Base-by-base conservation (phyloP, 2,113 vertebrate species). In the Trichomycterus rosablanca region DNA sequence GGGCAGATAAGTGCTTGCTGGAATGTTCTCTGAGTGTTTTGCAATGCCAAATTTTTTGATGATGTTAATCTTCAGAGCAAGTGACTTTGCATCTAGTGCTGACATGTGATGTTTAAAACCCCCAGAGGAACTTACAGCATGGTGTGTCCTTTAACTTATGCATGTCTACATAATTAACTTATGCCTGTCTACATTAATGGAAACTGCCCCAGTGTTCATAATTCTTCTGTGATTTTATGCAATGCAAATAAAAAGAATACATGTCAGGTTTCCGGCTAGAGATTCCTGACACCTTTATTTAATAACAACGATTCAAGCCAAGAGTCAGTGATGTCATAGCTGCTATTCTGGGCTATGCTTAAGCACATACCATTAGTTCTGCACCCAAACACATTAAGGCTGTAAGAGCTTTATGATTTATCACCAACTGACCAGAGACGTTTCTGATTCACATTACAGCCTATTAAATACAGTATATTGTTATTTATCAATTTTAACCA, bases 21-120 rank as follows among this genome's bases (percentile, higher is more conserved):
- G 16, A 19, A 46, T 23, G 22, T 39, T 40, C 59, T 43, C 30
- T 56, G 56, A 62, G 46, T 10, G 14, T 19, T 43, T 45, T 4
- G 30, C 35, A 49, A 40, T 12, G 22, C 3, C 5, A 56, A 30
- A 24, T 44, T 7, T 23, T 67, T 52, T 37, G 24, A 58, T 20
- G 28, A 6, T 23, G 7, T 49, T 14, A 46, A 28, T 7, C 7
- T 30, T 30, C 26, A 7, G 26, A 30, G 3, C 26, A 30, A 30
- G 37, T 12, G 14, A 12, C 37, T 35, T 10, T 40, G 32, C 22
- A 46, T 37, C 44, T 16, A 24, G 48, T 0, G 20, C 55, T 44
- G 39, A 24, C 35, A 9, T 60, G 40, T 20, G 40, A 59, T 28
- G 19, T 12, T 23, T 20, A 8, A 45, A 24, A 45, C 23, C 19